A percentile compares a stretch with the other conserved stretches of the same genome.
These are phyloP conservation scores for Latrodectus geometricus DNA, from an alignment of 1,140 invertebrate genomes.

Conservation along the genomic window DNA sequence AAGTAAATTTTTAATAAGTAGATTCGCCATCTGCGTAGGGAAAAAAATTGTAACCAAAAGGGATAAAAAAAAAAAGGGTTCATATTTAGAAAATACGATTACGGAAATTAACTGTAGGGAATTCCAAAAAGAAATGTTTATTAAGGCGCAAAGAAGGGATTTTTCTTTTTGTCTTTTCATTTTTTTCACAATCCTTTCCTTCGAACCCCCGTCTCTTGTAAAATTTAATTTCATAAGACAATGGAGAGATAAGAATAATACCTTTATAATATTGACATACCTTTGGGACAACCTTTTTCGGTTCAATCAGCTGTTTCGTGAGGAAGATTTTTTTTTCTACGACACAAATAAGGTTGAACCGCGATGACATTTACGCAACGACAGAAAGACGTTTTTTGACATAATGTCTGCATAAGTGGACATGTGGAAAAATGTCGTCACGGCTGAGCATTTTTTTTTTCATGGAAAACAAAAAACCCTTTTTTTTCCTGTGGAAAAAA, in stretches of 20 bases:
- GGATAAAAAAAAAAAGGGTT: constrained; percentile 13
- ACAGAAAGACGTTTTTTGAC: constrained; percentile 45
- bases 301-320: constrained; percentile 2
- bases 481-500: not conserved
- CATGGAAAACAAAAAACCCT: not conserved
- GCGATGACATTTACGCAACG: not conserved
- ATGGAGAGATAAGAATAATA: constrained; percentile 25
- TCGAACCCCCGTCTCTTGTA: not conserved
- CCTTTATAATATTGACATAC: constrained; percentile 25
- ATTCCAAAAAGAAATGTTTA: constrained; percentile 57
- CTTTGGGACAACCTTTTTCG: constrained; percentile 1
- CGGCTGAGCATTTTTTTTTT: not conserved
- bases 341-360: constrained; percentile 3
- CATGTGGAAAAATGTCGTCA: constrained; percentile 14
- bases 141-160: constrained; percentile 34
- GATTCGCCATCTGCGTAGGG: not conserved
- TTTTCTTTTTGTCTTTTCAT: constrained; percentile 13
- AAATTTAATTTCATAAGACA: constrained; percentile 58
- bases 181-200: not conserved
- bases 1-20: constrained; percentile 47
- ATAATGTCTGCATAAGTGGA: constrained; percentile 50
- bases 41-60: constrained; percentile 17
- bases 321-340: constrained; percentile 13
- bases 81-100: constrained; percentile 45
- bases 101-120: constrained; percentile 55